Conservation (phyloP, 1,140 invertebrate species). For the Eumaeus atala region DNA sequence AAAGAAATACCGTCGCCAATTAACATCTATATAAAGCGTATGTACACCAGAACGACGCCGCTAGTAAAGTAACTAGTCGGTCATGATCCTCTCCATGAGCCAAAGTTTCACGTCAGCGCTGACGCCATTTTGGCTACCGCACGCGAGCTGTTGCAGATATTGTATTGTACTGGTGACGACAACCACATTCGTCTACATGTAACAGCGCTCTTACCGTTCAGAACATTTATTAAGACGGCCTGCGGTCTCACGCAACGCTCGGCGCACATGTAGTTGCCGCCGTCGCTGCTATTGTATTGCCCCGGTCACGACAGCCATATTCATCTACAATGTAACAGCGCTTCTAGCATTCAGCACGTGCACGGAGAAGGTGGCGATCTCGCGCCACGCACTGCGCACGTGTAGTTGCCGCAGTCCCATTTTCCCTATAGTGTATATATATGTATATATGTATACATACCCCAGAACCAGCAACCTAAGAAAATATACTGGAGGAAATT, state of each 20-base stretch:
- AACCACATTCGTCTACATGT: background rate
- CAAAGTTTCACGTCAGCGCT: no score
- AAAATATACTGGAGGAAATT: constrained; percentile 1
- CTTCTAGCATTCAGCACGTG: constrained; percentile 82
- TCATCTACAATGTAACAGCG: no score
- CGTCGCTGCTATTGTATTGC: constrained; percentile 82
- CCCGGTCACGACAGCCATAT: constrained; percentile 80
- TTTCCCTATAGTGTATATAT: no score
- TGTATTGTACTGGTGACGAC: no score
- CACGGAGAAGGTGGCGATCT: constrained; percentile 79
- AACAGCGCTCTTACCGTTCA: constrained; percentile 76
- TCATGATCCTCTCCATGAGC: no score
- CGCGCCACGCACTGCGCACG: constrained; percentile 80
- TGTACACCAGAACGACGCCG: no score
- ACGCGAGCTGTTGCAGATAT: no score
- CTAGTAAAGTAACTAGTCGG: no score
- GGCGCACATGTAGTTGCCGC: constrained; percentile 86
- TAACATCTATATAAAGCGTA: no score
- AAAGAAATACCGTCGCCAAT: no score
- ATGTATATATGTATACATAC: no score
- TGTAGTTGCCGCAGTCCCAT: constrained; percentile 85
- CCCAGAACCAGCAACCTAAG: background rate
- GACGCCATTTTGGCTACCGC: no score
- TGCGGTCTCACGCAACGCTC: constrained; percentile 79
- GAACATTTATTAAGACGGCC: constrained; percentile 81